A percentile compares a stretch with the other conserved stretches of the same genome.
phyloP scores from a whole-genome alignment of 2,888 invertebrate species.

The Heliconius charithonia region DNA sequence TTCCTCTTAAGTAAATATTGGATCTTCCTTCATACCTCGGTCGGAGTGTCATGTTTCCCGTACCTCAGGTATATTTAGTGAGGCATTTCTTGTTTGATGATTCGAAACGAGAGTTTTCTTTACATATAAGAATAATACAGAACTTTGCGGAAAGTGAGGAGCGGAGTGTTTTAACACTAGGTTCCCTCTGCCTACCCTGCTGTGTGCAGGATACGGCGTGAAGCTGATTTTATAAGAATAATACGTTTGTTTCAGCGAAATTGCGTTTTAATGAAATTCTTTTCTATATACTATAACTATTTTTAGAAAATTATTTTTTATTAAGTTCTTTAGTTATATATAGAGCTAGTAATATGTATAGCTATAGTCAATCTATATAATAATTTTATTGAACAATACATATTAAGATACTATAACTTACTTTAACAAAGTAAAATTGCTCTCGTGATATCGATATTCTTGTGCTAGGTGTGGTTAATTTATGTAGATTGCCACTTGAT shows the following conservation, averaged over 20 bases:
- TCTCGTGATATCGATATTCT: slow-evolving; percentile 14
- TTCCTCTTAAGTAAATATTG: slow-evolving; percentile 72
- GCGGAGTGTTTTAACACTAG: too few relatives aligned
- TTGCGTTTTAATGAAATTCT: neutral
- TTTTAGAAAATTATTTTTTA: neutral
- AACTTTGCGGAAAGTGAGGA: too few relatives aligned
- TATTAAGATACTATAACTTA: neutral
- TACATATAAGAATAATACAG: neutral
- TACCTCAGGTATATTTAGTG: slow-evolving; percentile 54
- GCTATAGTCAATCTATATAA: neutral
- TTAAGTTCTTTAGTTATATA: neutral
- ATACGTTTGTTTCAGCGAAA: neutral
- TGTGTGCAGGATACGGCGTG: too few relatives aligned
- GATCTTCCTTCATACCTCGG: slow-evolving; percentile 71
- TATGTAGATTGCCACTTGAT: slow-evolving; percentile 10
- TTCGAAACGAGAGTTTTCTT: slow-evolving; percentile 28
- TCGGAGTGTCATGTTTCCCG: slow-evolving; percentile 68
- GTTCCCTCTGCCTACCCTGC: too few relatives aligned
- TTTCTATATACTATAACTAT: neutral
- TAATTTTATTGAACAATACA: neutral
- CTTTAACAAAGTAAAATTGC: slow-evolving; percentile 10
- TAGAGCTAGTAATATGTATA: neutral
- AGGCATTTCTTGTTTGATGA: slow-evolving; percentile 54
- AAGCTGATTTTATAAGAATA: neutral
- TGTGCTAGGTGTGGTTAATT: slow-evolving; percentile 3